A percentile compares a stretch with the other conserved stretches of the same genome.
These are phyloP conservation scores for Calameuta filiformis DNA, from an alignment of 2,888 invertebrate species.

Conservation along the genomic window DNA sequence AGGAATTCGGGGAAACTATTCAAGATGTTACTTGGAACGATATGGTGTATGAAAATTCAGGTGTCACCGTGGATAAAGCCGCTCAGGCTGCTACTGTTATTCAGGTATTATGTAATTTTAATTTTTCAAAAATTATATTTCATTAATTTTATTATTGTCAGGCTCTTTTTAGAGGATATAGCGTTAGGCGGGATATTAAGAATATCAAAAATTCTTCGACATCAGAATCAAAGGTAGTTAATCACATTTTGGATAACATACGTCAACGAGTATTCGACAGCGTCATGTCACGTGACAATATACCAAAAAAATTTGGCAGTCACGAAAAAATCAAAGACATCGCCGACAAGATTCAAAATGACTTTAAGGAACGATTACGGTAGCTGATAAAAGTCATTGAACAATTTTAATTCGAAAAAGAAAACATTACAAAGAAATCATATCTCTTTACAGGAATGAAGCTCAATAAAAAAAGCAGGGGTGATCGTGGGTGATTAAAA, in stretches of 20 bases:
- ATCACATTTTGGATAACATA: slow-evolving; percentile 41
- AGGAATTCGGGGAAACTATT: slow-evolving; percentile 35
- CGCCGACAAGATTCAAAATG: slow-evolving; percentile 36
- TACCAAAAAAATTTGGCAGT: slow-evolving; percentile 41
- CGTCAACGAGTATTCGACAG: slow-evolving; percentile 39
- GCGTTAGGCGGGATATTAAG: slow-evolving; percentile 16
- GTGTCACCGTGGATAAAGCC: slow-evolving; percentile 37
- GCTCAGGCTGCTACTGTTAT: slow-evolving; percentile 49
- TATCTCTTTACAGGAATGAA: not conserved
- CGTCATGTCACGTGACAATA: slow-evolving; percentile 32
- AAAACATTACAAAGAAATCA: not conserved
- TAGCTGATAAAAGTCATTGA: slow-evolving; percentile 19
- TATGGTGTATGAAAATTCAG: slow-evolving; percentile 48
- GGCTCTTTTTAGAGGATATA: slow-evolving; percentile 39
- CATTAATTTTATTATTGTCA: slow-evolving; percentile 2
- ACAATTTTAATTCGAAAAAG: not conserved
- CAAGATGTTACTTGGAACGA: slow-evolving; percentile 50
- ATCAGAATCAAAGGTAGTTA: slow-evolving; percentile 34
- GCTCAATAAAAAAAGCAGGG: not conserved
- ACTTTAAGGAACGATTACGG: slow-evolving; percentile 37
- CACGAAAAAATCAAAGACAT: slow-evolving; percentile 30
- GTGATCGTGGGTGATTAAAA: not conserved
- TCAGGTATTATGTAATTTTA: slow-evolving; percentile 39
- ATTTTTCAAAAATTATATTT: not conserved
- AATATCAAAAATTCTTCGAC: slow-evolving; percentile 21